Evolutionary conservation across 2,797 vertebrate genomes (phyloP).

Genomic region (Acestrorhynchus altus): DNA sequence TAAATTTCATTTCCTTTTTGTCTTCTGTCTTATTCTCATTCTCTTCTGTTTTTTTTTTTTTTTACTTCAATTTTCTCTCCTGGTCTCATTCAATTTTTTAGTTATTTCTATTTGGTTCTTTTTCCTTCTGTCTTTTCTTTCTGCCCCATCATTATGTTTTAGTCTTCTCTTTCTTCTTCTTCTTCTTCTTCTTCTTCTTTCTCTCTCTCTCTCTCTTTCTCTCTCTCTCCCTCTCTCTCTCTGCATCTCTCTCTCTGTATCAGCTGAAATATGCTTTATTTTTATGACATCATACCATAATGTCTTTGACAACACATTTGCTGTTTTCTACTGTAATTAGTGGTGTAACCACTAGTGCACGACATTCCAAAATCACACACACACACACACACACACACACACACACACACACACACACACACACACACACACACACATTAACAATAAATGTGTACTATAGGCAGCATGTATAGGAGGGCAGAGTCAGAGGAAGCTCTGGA

Average conservation of each 20-base stretch:
- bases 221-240: background rate
- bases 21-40: background rate
- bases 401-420: background rate
- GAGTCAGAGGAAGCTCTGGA: background rate
- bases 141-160: too few species aligned
- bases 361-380: background rate
- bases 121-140: background rate
- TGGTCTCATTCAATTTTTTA: background rate
- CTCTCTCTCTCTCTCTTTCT: background rate
- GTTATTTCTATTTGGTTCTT: background rate
- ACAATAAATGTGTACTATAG: background rate
- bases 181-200: background rate
- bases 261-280: background rate
- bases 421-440: background rate
- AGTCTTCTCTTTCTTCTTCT: background rate
- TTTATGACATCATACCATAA: slow-evolving; percentile 7
- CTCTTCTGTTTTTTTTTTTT: background rate
- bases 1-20: too few species aligned
- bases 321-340: background rate
- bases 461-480: background rate
- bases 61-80: background rate
- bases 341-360: background rate
- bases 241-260: background rate
- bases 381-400: background rate
- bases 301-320: background rate